These are phyloP conservation scores for Pyrocoelia pectoralis DNA, from an alignment of 2,888 invertebrate genomes.

Conservation along the genomic window DNA sequence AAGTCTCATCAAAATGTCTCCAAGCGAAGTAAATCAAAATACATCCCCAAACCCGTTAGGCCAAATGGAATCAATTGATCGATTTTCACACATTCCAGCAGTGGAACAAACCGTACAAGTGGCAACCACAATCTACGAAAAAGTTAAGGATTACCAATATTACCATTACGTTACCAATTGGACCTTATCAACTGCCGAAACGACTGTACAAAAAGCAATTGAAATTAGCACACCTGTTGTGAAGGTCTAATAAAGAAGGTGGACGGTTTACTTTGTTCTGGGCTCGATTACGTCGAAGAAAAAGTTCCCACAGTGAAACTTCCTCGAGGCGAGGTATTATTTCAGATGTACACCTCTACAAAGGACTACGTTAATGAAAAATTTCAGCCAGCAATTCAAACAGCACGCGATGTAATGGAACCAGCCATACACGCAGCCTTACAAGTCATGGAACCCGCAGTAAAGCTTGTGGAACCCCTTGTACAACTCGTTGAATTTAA, in stretches of 20 bases:
- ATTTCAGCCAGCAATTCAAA: slow-evolving; percentile 45
- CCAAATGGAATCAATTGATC: slow-evolving; percentile 65
- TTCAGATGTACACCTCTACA: slow-evolving; percentile 58
- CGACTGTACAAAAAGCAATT: slow-evolving; percentile 62
- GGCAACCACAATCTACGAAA: slow-evolving; percentile 65
- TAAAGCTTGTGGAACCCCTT: slow-evolving; percentile 34
- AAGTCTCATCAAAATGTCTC: slow-evolving; percentile 40
- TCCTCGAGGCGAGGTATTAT: slow-evolving; percentile 61
- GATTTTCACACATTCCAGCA: slow-evolving; percentile 65
- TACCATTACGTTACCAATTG: slow-evolving; percentile 64
- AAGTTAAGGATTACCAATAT: slow-evolving; percentile 64
- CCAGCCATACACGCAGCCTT: slow-evolving; percentile 41
- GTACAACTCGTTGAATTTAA: slow-evolving; percentile 50
- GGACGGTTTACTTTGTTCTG: slow-evolving; percentile 65
- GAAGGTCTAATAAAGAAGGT: slow-evolving; percentile 63
- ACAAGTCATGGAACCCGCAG: slow-evolving; percentile 46
- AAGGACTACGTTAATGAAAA: slow-evolving; percentile 56
- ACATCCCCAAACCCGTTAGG: slow-evolving; percentile 12
- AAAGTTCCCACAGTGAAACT: slow-evolving; percentile 66
- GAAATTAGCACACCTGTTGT: slow-evolving; percentile 63
- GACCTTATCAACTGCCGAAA: slow-evolving; percentile 66
- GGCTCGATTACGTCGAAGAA: slow-evolving; percentile 64
- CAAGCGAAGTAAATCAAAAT: slow-evolving; percentile 27
- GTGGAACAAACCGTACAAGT: slow-evolving; percentile 67
- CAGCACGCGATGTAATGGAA: slow-evolving; percentile 34